Percentiles rank a stretch among this genome's conserved stretches.
These are phyloP conservation scores for Axea sp. DNA, from an alignment of 2,888 invertebrate genomes.

Conservation along the genomic window DNA sequence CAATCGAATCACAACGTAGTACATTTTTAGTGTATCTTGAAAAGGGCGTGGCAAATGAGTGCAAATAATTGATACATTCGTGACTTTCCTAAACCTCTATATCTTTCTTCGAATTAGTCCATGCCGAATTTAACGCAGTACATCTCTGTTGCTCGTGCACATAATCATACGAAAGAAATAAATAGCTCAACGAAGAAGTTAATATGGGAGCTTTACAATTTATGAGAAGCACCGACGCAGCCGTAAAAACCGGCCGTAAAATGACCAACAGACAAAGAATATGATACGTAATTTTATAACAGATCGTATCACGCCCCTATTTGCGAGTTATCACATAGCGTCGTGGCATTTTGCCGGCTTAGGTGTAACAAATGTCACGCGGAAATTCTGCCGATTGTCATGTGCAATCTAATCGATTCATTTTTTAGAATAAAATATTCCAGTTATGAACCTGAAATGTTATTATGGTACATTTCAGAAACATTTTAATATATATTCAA, in stretches of 20 bases:
- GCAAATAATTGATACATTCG: slow-evolving; percentile 54
- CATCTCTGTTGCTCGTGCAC: slow-evolving; percentile 23
- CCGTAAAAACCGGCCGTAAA: slow-evolving; percentile 64
- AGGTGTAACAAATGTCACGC: slow-evolving; percentile 47
- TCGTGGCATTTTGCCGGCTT: slow-evolving; percentile 52
- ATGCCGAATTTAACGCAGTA: slow-evolving; percentile 10
- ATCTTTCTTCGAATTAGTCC: slow-evolving; percentile 23
- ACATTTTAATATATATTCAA: no score
- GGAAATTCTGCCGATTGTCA: slow-evolving; percentile 40
- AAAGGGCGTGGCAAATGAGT: slow-evolving; percentile 40
- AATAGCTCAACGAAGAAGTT: slow-evolving; percentile 40
- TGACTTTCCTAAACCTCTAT: slow-evolving; percentile 21
- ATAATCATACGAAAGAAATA: slow-evolving; percentile 45
- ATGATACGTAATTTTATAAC: slow-evolving; percentile 70
- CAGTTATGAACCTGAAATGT: no score
- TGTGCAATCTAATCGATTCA: slow-evolving; percentile 28
- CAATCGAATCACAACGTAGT: slow-evolving; percentile 13
- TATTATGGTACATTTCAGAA: no score
- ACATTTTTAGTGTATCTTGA: no score
- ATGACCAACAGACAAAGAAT: slow-evolving; percentile 69
- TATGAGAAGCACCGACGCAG: slow-evolving; percentile 63
- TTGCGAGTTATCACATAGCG: slow-evolving; percentile 65
- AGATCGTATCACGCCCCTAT: slow-evolving; percentile 68
- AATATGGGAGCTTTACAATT: slow-evolving; percentile 64
- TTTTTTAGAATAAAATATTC: no score